Base-by-base conservation (phyloP, 2,888 invertebrate genomes). In the Apeira syringaria region DNA sequence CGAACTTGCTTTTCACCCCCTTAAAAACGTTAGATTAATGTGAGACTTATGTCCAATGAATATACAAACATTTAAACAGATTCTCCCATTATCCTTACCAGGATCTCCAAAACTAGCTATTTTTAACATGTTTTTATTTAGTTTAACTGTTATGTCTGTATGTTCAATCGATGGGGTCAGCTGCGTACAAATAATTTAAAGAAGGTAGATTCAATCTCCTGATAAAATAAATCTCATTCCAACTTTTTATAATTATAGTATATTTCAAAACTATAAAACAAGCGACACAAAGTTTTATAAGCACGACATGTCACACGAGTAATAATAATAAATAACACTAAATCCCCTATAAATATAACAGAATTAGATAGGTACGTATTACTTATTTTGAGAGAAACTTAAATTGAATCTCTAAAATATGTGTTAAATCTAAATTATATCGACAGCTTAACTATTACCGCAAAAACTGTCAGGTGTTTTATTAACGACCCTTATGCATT, bases 381-480 rank as follows among this genome's bases (percentile, higher is more conserved):
- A 29, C 12, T 31, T 36, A 35, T 24, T 9, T 26, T 27, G 24
- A 37, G 20, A 22, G 15, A 26, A 43, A 12, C 37, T 28, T 33
- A 28, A 53, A 51, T 49, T 31, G 46, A 49, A 50, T 52, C 52
- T 58, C 50, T 61, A 58, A 47, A 50, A 61, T 24, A 24, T 9
- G 7, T 20, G 7, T 20, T 20, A 20, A 5, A 6, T 24, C 9
- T 24, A 24, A 24, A 24, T 8, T 9, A 3, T 20, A 20, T 20
- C 7, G 7, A 7, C 20, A 20, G 20, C 20, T 6, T 20, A 20
- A 7, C 7, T 20, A 7, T 20, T 6, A 20, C 7, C 20, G 20
- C 20, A 20, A 20, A 20, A 20, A 20, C 20, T 20, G 15, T 4
- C 15, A 15, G 15, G 15, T 15, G 15, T 2, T 15, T 4, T 15